Percentiles rank a stretch among this genome's conserved stretches.
These are phyloP conservation scores for Ditylenchus dipsaci DNA, from an alignment of 1,140 invertebrate species.

Conservation along the genomic window DNA sequence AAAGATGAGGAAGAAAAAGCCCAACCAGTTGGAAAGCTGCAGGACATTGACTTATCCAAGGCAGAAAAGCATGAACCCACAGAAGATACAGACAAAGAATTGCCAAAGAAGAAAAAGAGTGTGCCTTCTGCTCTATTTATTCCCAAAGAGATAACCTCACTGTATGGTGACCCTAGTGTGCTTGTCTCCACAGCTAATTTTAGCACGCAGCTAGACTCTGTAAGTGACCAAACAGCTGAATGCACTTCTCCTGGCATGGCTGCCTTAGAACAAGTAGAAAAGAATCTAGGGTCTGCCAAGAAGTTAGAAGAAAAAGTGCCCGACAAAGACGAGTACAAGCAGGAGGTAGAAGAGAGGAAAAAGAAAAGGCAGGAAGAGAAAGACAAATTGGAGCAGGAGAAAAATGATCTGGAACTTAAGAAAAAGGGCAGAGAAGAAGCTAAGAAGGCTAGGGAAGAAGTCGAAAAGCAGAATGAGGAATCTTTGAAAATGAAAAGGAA, in stretches of 20 bases:
- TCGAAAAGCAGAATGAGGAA: slow-evolving; percentile 8
- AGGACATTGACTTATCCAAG: background rate
- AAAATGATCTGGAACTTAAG: background rate
- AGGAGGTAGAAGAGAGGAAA: slow-evolving; percentile 3
- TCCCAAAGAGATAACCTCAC: slow-evolving; percentile 26
- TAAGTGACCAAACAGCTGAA: slow-evolving; percentile 7
- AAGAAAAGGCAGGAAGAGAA: background rate
- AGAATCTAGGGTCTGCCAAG: background rate
- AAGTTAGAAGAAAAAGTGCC: slow-evolving; percentile 2
- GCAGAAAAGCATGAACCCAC: background rate
- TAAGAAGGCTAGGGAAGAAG: slow-evolving; percentile 15
- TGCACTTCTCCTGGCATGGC: background rate
- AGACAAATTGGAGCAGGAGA: background rate
- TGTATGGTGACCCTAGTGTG: slow-evolving; percentile 22
- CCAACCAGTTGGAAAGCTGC: background rate
- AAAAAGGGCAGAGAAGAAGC: slow-evolving; percentile 12
- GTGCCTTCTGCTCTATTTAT: slow-evolving; percentile 17
- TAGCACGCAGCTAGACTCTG: background rate
- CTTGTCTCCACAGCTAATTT: background rate
- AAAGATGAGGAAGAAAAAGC: background rate
- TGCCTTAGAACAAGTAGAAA: background rate
- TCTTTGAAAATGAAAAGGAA: background rate
- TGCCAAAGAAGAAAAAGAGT: slow-evolving; percentile 14
- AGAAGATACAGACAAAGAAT: background rate
- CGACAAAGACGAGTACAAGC: background rate